Percentiles rank a stretch among this genome's conserved stretches.
Conservation (phyloP, 2,797 vertebrate genomes). For the Labeo calbasu region DNA sequence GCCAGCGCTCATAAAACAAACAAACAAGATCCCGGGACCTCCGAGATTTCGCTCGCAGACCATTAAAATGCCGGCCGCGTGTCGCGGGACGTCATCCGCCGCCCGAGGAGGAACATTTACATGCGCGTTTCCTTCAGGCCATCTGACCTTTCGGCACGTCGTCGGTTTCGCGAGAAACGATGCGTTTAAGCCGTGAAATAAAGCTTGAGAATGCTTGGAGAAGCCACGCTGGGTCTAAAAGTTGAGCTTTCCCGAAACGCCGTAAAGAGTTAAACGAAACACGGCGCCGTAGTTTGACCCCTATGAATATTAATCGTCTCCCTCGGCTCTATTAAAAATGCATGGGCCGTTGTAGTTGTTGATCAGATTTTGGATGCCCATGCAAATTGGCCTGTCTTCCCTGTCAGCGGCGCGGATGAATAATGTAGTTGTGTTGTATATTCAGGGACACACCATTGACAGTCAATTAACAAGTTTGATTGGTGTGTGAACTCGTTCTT, state of each 20-base stretch:
- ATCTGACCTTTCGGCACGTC: background rate
- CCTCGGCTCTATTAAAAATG: constrained; percentile 95
- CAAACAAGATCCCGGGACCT: constrained; percentile 67
- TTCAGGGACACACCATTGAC: constrained; percentile 98
- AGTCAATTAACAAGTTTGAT: constrained; percentile 99
- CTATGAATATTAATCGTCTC: constrained; percentile 95
- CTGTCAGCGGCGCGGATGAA: constrained; percentile 97
- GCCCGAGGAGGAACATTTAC: constrained; percentile 18
- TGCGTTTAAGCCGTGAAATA: background rate
- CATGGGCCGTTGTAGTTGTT: constrained; percentile 97
- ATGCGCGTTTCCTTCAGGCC: background rate
- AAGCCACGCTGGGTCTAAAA: background rate
- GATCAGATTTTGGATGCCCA: constrained; percentile 98
- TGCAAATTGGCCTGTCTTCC: constrained; percentile 99
- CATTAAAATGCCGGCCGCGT: constrained; percentile 76
- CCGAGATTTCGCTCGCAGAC: constrained; percentile 65
- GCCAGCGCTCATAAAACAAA: constrained; percentile 48
- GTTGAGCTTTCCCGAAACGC: constrained; percentile 69
- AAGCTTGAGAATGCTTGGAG: background rate
- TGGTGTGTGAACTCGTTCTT: constrained; percentile 99
- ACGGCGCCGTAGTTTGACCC: constrained; percentile 90
- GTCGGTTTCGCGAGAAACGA: background rate
- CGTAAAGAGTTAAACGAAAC: constrained; percentile 84
- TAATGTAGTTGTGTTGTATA: constrained; percentile 99
- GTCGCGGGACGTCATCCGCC: constrained; percentile 44